phyloP scores from a whole-genome alignment of 2,113 vertebrate genomes.

The Butastur rufipennis region DNA sequence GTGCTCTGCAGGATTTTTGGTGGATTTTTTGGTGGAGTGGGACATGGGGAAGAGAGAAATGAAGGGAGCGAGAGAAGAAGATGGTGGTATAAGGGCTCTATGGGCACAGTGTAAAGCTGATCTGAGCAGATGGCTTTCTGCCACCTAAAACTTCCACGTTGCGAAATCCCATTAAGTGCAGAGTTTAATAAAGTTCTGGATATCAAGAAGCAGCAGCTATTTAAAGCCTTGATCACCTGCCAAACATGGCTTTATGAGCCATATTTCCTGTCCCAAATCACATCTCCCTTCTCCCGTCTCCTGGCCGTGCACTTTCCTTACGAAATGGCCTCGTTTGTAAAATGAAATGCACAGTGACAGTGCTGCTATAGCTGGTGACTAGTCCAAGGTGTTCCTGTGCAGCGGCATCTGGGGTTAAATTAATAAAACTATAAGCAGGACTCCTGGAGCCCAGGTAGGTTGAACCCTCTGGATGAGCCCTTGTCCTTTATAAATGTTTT shows the following conservation, averaged over 20 bases:
- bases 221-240: neutral
- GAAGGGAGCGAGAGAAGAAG: neutral
- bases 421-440: neutral
- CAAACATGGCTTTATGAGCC: neutral
- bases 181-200: neutral
- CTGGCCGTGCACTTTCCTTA: neutral
- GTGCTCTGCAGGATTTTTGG: neutral
- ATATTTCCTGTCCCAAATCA: neutral
- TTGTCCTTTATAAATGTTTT: neutral
- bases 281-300: neutral
- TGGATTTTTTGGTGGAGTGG: neutral
- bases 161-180: neutral
- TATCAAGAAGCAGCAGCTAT: neutral
- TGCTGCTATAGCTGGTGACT: neutral
- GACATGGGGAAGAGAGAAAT: neutral
- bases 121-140: neutral
- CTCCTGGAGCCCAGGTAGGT: neutral
- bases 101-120: neutral
- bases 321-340: neutral
- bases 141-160: neutral
- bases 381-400: neutral
- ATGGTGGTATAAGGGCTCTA: neutral
- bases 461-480: neutral
- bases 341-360: neutral
- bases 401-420: neutral